These are phyloP conservation scores for Hexactinellida sp. DNA, from an alignment of 37 sponge, comb jelly and placozoan species.

Conservation along the genomic window DNA sequence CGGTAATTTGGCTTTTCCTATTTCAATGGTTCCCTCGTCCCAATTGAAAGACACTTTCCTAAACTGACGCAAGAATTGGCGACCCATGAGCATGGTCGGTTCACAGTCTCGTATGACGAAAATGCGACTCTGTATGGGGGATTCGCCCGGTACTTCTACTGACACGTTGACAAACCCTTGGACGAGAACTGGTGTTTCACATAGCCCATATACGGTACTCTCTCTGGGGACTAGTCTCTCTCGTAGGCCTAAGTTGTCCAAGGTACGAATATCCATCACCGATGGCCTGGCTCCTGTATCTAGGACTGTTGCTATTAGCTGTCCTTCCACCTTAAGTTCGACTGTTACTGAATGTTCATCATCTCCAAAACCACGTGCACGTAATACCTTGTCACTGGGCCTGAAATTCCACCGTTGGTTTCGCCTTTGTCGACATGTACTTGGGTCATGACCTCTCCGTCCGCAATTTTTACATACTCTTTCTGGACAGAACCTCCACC, in stretches of 20 bases:
- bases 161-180: background rate
- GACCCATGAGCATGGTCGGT: background rate
- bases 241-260: no score
- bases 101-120: background rate
- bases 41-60: background rate
- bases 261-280: background rate
- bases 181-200: background rate
- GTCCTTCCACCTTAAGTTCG: background rate
- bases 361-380: background rate
- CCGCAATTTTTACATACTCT: background rate
- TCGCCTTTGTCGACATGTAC: background rate
- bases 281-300: background rate
- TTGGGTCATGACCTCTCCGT: background rate
- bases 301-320: background rate
- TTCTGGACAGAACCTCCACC: background rate
- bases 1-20: background rate
- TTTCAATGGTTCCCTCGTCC: background rate
- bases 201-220: background rate
- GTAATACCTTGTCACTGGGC: background rate
- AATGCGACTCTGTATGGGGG: background rate
- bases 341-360: background rate
- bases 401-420: background rate
- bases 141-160: background rate
- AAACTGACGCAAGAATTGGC: background rate
- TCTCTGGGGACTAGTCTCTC: no score